Base-by-base conservation (phyloP, 2,113 vertebrate genomes). In the Nansenia antarctica region DNA sequence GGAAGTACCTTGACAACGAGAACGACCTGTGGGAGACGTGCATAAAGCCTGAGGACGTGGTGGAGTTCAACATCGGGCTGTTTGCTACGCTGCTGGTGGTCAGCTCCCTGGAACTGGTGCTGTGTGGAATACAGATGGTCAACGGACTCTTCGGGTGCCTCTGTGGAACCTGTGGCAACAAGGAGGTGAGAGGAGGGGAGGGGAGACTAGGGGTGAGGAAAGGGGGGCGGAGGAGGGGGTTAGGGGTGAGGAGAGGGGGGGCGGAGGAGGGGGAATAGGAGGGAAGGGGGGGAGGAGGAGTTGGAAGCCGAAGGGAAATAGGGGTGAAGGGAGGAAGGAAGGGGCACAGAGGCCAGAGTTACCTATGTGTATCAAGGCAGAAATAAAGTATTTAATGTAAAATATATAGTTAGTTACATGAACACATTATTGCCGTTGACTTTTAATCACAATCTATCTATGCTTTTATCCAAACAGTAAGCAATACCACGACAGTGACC, bases 61-160 rank as follows among this genome's bases (percentile, higher is more conserved):
- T 89, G 1, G 67, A 77, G 66, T 93, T 92, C 78, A 92, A 92
- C 26, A 4, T 89, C 27, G 74, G 66, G 1, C 78, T 92, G n/a
- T 93, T 92, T 76, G 39, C 73, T 29, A 70, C 80, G 1, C 66
- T 92, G 67, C n/a, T 87, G 31, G 74, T 74, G 7, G 62, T 75
- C 0, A 72, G 73, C 0, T 1, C 5, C 15, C 0, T 90, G 5
- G 75, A 91, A 71, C 55, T 85, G 20, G 0, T 79, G 32, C 73
- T 93, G 29, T 92, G 90, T 34, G 0, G 0, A 32, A 39, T 86
- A 63, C 90, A 91, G 70, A 76, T 83, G 76, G 3, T 91, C 70
- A 91, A 90, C 5, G 89, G 92, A 0, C 76, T 92, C 9, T 90
- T 88, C 3, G 90, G 91, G 11, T 93, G 91, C 14, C 1, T 91